Conservation (phyloP, 1,140 invertebrate species). For the Drosophila teissieri region DNA sequence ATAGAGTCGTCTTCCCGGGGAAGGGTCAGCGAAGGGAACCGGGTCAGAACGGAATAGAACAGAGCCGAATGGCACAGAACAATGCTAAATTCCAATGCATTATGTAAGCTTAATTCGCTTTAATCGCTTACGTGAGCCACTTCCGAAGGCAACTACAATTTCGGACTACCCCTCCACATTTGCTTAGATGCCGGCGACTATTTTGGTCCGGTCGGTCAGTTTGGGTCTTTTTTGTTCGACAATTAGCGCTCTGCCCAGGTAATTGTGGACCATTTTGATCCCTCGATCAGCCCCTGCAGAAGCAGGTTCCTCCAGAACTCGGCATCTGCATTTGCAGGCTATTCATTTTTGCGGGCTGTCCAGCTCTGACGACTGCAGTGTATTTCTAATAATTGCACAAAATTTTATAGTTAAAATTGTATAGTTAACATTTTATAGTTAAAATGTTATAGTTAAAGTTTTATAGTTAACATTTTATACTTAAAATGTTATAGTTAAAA, state of each 20-base stretch:
- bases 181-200: background rate
- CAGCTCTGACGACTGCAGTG: conserved; percentile 1
- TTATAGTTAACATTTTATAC: no score
- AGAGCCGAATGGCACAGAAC: conserved; percentile 1
- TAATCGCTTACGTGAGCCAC: conserved; percentile 37
- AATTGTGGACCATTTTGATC: conserved; percentile 12
- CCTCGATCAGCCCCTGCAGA: conserved; percentile 14
- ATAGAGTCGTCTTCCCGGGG: conserved; percentile 33
- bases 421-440: no score
- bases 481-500: no score
- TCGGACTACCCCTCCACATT: conserved; percentile 12
- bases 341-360: background rate
- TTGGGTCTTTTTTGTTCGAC: conserved; percentile 6
- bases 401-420: no score
- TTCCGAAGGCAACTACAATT: conserved; percentile 30
- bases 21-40: background rate
- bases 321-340: background rate
- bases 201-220: background rate
- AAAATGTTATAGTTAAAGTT: no score
- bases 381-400: no score
- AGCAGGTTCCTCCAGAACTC: conserved; percentile 20
- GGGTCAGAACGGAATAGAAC: conserved; percentile 5
- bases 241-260: conserved; percentile 22
- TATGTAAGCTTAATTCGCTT: conserved; percentile 33
- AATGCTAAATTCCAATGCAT: conserved; percentile 16